Conservation (phyloP, 53 echinoderm and acorn worm genomes). For the Echinarachnius parma region DNA sequence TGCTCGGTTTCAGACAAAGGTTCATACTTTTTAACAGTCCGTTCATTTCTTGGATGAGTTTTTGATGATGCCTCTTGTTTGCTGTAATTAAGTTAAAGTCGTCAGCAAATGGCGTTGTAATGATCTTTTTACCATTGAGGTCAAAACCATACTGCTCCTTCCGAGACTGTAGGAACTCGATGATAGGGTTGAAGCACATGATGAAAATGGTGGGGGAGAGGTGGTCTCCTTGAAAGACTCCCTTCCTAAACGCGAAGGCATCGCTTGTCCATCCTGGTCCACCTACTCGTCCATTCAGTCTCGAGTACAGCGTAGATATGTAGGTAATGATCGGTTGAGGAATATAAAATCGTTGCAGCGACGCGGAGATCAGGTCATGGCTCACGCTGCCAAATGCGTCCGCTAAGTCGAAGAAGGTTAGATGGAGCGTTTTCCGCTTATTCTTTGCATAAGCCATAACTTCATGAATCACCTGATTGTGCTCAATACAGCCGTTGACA, state of each 20-base stretch:
- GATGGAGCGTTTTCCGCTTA: not conserved
- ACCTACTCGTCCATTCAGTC: conserved; percentile 1
- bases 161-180: conserved; percentile 8
- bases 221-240: conserved; percentile 46
- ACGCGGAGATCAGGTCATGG: conserved; percentile 11
- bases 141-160: conserved; percentile 14
- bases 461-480: conserved; percentile 42
- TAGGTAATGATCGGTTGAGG: not conserved
- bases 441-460: not conserved
- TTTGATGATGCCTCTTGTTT: conserved; percentile 37
- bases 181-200: conserved; percentile 41
- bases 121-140: conserved; percentile 20
- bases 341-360: conserved; percentile 8
- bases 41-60: too few species aligned
- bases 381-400: conserved; percentile 40
- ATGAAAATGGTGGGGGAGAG: conserved; percentile 39
- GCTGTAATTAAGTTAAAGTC: conserved; percentile 43
- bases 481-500: conserved; percentile 38
- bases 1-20: too few species aligned
- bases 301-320: not conserved
- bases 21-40: too few species aligned
- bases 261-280: conserved; percentile 2
- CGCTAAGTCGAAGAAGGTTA: conserved; percentile 34
- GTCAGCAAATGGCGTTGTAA: conserved; percentile 49
- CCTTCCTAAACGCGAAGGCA: conserved; percentile 11